Conservation (phyloP, 2,113 vertebrate genomes). For the Pelvicachromis taeniatus region DNA sequence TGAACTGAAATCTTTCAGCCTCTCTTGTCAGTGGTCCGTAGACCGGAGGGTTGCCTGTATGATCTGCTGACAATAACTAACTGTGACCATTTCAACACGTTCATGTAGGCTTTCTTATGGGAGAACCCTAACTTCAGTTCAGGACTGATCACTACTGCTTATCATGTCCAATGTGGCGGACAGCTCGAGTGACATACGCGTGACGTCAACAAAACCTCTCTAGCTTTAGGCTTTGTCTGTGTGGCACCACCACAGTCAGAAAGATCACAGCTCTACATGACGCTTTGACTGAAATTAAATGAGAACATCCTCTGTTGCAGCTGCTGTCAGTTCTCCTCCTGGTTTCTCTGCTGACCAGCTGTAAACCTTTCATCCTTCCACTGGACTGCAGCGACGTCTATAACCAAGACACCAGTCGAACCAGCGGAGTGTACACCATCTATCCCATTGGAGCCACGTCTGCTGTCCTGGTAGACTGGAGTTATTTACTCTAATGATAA, state of each 20-base stretch:
- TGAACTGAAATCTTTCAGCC: too few relatives aligned
- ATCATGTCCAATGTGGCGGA: not conserved
- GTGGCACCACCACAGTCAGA: not conserved
- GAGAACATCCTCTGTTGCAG: not conserved
- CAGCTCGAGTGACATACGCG: not conserved
- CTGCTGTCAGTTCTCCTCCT: not conserved
- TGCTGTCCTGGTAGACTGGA: not conserved
- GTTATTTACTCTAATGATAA: not conserved
- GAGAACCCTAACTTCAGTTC: not conserved
- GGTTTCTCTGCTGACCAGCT: not conserved
- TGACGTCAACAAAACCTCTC: not conserved
- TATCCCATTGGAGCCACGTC: conserved; percentile 3
- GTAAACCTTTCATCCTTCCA: not conserved
- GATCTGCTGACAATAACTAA: not conserved
- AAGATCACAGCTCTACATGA: not conserved
- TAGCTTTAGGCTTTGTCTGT: not conserved
- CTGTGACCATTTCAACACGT: not conserved
- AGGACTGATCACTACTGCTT: not conserved
- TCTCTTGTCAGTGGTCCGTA: too few relatives aligned
- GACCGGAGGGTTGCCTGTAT: not conserved
- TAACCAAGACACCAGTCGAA: not conserved
- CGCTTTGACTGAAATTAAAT: not conserved
- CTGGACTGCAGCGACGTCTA: not conserved
- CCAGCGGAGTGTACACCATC: conserved; percentile 11
- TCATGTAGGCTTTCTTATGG: not conserved